These are phyloP conservation scores for Habrosyne pyritoides DNA, from an alignment of 2,888 invertebrate genomes.

Conservation along the genomic window DNA sequence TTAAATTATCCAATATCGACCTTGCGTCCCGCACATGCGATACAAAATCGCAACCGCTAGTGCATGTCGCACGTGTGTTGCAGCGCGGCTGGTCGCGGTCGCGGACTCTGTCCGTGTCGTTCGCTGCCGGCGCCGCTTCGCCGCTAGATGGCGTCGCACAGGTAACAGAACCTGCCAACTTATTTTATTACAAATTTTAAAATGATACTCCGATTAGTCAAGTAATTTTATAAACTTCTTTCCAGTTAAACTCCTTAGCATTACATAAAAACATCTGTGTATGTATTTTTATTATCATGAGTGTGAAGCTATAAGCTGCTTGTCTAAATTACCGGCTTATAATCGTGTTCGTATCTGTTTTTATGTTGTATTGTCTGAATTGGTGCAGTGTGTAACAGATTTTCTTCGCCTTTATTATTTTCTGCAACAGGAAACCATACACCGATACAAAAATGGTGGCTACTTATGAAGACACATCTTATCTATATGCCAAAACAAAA, in stretches of 20 bases:
- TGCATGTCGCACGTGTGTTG: constrained; percentile 75
- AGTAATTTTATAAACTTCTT: neutral
- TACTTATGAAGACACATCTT: neutral
- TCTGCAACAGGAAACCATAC: neutral
- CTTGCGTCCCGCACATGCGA: constrained; percentile 21
- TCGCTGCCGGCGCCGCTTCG: constrained; percentile 89
- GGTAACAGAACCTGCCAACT: constrained; percentile 51
- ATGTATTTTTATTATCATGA: neutral
- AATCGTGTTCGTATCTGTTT: neutral
- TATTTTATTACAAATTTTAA: neutral
- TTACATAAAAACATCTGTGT: neutral
- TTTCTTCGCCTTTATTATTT: neutral
- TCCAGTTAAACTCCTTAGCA: constrained; percentile 1
- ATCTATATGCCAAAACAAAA: neutral
- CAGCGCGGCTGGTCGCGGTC: constrained; percentile 94
- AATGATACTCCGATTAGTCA: neutral
- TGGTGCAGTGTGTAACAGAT: neutral
- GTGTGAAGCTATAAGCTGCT: neutral
- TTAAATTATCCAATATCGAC: constrained; percentile 6
- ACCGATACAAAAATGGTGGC: neutral
- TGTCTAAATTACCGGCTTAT: constrained; percentile 1
- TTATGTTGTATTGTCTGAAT: neutral
- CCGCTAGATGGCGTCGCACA: constrained; percentile 89
- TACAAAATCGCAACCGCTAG: constrained; percentile 39
- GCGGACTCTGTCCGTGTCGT: constrained; percentile 94